A percentile compares a stretch with the other conserved stretches of the same genome.
Evolutionary conservation across 2,888 invertebrate genomes (phyloP).

Genomic region (Xanthorhoe spadicearia): DNA sequence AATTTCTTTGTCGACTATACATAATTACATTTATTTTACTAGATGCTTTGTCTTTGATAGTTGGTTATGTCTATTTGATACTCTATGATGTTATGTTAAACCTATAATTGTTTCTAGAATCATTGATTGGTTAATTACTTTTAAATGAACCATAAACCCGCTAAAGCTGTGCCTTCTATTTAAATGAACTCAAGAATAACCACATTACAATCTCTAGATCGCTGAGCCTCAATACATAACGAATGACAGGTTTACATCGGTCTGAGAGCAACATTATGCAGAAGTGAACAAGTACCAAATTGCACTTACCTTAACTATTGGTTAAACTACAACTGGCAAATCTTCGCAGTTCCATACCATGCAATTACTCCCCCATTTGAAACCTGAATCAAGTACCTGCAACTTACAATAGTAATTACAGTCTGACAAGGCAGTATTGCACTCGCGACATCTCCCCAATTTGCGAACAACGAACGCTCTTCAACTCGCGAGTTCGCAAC

Average conservation of each 20-base stretch:
- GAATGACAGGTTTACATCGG: too few relatives aligned
- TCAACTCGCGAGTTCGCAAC: not conserved
- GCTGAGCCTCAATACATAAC: too few relatives aligned
- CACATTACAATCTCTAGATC: too few relatives aligned
- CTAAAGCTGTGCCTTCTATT: too few relatives aligned
- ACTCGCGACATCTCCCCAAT: slow-evolving; percentile 31
- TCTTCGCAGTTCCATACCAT: not conserved
- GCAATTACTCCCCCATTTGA: slow-evolving; percentile 1
- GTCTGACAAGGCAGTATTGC: slow-evolving; percentile 9
- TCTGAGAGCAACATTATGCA: not conserved
- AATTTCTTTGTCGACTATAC: too few relatives aligned
- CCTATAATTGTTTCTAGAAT: too few relatives aligned
- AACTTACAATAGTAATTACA: slow-evolving; percentile 16
- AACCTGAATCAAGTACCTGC: slow-evolving; percentile 6
- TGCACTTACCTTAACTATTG: not conserved
- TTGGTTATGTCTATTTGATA: slow-evolving; percentile 14
- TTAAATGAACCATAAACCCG: too few relatives aligned
- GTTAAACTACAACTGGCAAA: not conserved
- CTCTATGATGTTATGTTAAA: not conserved
- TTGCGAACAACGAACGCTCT: slow-evolving; percentile 31
- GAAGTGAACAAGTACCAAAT: not conserved
- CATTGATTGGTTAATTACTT: too few relatives aligned
- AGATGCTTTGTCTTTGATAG: slow-evolving; percentile 15
- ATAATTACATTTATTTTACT: slow-evolving; percentile 13
- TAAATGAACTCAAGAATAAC: too few relatives aligned